Conservation (phyloP, 37 sponge, comb jelly and placozoan genomes). For the Geodia barretti region DNA sequence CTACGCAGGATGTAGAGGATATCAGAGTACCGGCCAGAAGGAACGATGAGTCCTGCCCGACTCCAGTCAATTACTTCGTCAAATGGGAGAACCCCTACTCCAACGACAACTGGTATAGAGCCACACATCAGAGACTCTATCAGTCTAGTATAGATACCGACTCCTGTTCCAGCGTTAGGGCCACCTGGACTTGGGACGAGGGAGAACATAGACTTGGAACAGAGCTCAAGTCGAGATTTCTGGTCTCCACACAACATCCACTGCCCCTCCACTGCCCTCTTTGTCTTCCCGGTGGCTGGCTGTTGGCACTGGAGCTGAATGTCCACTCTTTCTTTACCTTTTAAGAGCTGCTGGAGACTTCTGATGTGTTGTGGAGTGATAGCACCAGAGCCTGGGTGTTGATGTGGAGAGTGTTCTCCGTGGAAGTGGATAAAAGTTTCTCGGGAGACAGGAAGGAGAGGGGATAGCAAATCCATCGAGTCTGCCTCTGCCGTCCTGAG, state of each 20-base stretch:
- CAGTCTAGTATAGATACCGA: slow-evolving; percentile 39
- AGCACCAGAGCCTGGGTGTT: no score
- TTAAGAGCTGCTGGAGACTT: no score
- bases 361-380: no score
- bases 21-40: slow-evolving; percentile 49
- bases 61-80: slow-evolving; percentile 79
- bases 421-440: no score
- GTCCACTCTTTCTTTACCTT: no score
- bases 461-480: no score
- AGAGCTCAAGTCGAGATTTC: background rate
- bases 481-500: no score
- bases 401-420: no score
- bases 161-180: background rate
- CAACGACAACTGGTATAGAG: slow-evolving; percentile 78
- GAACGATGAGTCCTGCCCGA: slow-evolving; percentile 50
- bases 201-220: slow-evolving; percentile 62
- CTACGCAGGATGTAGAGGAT: slow-evolving; percentile 61
- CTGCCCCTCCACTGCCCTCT: slow-evolving; percentile 14
- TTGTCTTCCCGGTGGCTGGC: background rate
- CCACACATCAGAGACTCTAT: slow-evolving; percentile 69
- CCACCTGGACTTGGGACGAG: slow-evolving; percentile 25
- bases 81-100: slow-evolving; percentile 58
- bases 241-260: slow-evolving; percentile 70
- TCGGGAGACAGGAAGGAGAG: no score
- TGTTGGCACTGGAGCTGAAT: no score